These are phyloP conservation scores for Dexiosoma caninum DNA, from an alignment of 2,888 invertebrate genomes.

Conservation along the genomic window DNA sequence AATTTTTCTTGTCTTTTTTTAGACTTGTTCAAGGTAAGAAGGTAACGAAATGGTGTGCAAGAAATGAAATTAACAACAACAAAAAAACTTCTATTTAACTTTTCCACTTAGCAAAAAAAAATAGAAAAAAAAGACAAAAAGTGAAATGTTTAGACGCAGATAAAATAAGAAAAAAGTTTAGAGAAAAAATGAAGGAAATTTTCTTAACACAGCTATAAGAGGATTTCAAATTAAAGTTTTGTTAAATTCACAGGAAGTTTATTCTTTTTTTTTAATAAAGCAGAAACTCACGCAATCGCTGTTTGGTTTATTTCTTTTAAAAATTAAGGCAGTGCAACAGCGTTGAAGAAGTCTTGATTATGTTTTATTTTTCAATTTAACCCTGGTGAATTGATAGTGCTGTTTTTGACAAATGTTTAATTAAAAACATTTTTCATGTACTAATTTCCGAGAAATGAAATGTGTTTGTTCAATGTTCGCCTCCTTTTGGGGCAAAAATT, in stretches of 20 bases:
- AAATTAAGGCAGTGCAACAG: too few relatives aligned
- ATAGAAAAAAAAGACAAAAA: too few relatives aligned
- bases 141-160: conserved; percentile 32
- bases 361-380: too few relatives aligned
- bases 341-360: too few relatives aligned
- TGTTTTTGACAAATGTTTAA: too few relatives aligned
- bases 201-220: conserved; percentile 40
- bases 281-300: not conserved
- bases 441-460: too few relatives aligned
- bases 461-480: too few relatives aligned
- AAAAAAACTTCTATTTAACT: conserved; percentile 43
- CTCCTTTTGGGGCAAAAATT: too few relatives aligned
- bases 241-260: not conserved
- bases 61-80: conserved; percentile 30
- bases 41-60: conserved; percentile 24
- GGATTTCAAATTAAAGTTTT: conserved; percentile 19
- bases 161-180: conserved; percentile 19
- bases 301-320: too few relatives aligned
- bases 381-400: too few relatives aligned
- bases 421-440: too few relatives aligned
- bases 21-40: conserved; percentile 37
- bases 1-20: not conserved
- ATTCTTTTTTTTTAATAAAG: too few relatives aligned
- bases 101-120: conserved; percentile 41
- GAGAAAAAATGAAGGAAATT: conserved; percentile 15